These are phyloP conservation scores for Acinonyx jubatus DNA, from an alignment of 2,113 vertebrate species.

Conservation along the genomic window DNA sequence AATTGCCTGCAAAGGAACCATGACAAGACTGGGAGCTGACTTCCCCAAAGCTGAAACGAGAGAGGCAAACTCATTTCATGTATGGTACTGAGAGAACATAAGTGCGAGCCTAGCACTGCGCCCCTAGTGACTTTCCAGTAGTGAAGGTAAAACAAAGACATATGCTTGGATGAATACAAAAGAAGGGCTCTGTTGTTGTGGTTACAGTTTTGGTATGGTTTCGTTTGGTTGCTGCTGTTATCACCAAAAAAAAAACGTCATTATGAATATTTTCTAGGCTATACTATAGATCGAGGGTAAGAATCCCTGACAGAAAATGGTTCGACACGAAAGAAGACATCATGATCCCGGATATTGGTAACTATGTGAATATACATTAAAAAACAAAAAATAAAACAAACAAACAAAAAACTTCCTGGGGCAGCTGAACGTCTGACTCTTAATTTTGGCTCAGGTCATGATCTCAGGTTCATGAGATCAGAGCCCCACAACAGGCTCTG, in stretches of 20 bases:
- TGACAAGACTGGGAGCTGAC: neutral
- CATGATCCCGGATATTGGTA: neutral
- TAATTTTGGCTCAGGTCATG: too few relatives aligned
- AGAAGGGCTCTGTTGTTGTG: neutral
- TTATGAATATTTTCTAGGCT: neutral
- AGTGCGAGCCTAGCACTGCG: neutral
- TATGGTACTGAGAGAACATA: neutral
- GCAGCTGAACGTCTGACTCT: too few relatives aligned
- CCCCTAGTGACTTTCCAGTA: neutral
- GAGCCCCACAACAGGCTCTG: too few relatives aligned
- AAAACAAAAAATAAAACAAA: neutral
- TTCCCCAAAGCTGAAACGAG: neutral
- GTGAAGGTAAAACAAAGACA: neutral
- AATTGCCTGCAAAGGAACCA: neutral
- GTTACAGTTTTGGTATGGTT: neutral
- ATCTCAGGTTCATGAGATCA: too few relatives aligned
- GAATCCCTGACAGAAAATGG: neutral
- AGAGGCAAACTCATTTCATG: neutral
- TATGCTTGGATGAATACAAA: neutral
- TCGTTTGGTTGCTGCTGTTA: neutral
- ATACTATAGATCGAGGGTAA: neutral
- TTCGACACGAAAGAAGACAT: neutral
- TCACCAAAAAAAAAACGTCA: neutral
- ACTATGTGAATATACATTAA: neutral
- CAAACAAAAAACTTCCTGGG: neutral